Evolutionary conservation across 2,113 vertebrate species (phyloP).

Genomic region (Ptyas mucosa): DNA sequence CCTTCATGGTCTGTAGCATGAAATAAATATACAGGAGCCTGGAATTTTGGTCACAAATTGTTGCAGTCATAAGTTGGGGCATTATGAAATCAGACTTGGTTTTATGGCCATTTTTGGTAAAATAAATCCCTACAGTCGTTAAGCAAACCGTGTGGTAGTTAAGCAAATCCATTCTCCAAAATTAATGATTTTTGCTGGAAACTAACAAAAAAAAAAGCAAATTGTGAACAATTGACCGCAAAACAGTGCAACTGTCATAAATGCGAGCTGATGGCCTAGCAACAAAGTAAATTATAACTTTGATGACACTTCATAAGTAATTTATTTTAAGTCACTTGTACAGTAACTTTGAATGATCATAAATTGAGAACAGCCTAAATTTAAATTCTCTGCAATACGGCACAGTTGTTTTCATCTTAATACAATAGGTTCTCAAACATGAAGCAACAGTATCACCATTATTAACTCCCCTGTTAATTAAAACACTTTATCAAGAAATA

Average conservation of each 20-base stretch:
- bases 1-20: neutral
- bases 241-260: neutral
- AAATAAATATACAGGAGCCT: neutral
- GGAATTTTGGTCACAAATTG: neutral
- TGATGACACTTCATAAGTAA: neutral
- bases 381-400: neutral
- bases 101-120: neutral
- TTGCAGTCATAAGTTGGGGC: neutral
- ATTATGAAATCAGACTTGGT: neutral
- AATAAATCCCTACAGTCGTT: neutral
- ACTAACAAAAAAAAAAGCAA: neutral
- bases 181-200: neutral
- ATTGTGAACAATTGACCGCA: neutral
- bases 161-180: neutral
- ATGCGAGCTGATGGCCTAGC: neutral
- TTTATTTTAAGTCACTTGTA: neutral
- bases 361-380: neutral
- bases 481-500: neutral
- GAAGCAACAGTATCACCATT: neutral
- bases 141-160: neutral
- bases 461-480: neutral
- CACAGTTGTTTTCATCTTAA: neutral
- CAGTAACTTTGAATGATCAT: neutral
- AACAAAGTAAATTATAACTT: neutral
- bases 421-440: neutral